These are phyloP conservation scores for Kradibia gibbosae DNA, from an alignment of 1,140 invertebrate genomes.

Conservation along the genomic window DNA sequence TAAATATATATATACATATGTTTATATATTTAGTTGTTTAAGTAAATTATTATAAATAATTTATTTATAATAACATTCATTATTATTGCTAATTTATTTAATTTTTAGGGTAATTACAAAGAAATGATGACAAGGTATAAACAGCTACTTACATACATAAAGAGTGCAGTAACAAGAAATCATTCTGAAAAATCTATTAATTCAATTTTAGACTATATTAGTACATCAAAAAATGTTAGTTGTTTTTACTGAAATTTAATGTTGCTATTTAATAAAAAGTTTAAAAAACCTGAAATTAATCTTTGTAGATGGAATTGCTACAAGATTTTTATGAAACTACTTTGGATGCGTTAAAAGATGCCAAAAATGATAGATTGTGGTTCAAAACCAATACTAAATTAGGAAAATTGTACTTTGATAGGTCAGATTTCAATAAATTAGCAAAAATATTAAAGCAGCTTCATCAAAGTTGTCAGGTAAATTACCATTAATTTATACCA, in stretches of 20 bases:
- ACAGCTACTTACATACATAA: slow-evolving; percentile 97
- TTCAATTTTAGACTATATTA: slow-evolving; percentile 99
- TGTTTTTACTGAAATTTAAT: slow-evolving; percentile 33
- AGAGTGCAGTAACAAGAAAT: slow-evolving; percentile 98
- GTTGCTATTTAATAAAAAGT: slow-evolving; percentile 11
- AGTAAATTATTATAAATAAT: not conserved
- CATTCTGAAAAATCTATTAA: slow-evolving; percentile 99
- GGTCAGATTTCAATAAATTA: slow-evolving; percentile 94
- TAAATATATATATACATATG: no score
- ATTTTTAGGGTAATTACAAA: slow-evolving; percentile 88
- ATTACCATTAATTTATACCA: not conserved
- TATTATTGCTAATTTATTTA: slow-evolving; percentile 51
- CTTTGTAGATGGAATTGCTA: slow-evolving; percentile 93
- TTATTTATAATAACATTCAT: not conserved
- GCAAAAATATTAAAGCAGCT: slow-evolving; percentile 98
- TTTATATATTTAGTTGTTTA: not conserved
- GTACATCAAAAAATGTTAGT: slow-evolving; percentile 97
- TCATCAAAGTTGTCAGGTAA: slow-evolving; percentile 95
- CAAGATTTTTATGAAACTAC: slow-evolving; percentile 99
- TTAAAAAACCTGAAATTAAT: slow-evolving; percentile 29
- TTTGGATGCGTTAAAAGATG: slow-evolving; percentile 97
- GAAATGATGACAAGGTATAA: slow-evolving; percentile 99
- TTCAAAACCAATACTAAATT: slow-evolving; percentile 99
- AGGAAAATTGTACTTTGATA: slow-evolving; percentile 98
- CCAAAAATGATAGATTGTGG: slow-evolving; percentile 99